These are phyloP conservation scores for Mixornis gularis DNA, from an alignment of 2,113 vertebrate species.

Conservation along the genomic window DNA sequence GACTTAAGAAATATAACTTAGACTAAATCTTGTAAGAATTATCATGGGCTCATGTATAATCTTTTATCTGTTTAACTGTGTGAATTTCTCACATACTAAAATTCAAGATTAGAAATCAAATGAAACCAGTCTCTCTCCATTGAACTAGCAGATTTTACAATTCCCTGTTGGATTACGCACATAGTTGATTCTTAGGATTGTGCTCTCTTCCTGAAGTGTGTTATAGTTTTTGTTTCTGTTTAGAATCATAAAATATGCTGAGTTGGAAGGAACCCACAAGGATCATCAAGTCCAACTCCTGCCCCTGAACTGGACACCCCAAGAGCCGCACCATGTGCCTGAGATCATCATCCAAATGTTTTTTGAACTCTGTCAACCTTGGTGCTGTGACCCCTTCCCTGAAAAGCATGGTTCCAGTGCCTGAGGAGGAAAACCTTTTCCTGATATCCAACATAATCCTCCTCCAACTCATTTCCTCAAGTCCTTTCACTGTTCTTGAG, in stretches of 20 bases:
- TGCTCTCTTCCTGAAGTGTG: neutral
- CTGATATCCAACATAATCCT: neutral
- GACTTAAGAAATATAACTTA: neutral
- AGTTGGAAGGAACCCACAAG: neutral
- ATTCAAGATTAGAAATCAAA: neutral
- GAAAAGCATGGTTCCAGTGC: neutral
- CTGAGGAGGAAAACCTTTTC: neutral
- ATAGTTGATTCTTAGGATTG: neutral
- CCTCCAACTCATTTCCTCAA: neutral
- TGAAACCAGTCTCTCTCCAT: fast-evolving
- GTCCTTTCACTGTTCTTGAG: neutral
- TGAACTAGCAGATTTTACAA: neutral
- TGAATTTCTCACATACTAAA: neutral
- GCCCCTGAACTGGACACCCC: neutral
- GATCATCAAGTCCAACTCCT: fast-evolving
- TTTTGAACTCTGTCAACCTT: neutral
- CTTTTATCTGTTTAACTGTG: neutral
- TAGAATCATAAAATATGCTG: neutral
- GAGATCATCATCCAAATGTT: neutral
- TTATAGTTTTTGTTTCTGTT: neutral
- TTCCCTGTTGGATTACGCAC: neutral
- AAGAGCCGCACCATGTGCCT: neutral
- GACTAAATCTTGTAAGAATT: neutral
- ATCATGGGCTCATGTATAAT: neutral
- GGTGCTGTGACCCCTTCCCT: neutral